These are phyloP conservation scores for Podarcis cretensis DNA, from an alignment of 2,113 vertebrate genomes.

Conservation along the genomic window DNA sequence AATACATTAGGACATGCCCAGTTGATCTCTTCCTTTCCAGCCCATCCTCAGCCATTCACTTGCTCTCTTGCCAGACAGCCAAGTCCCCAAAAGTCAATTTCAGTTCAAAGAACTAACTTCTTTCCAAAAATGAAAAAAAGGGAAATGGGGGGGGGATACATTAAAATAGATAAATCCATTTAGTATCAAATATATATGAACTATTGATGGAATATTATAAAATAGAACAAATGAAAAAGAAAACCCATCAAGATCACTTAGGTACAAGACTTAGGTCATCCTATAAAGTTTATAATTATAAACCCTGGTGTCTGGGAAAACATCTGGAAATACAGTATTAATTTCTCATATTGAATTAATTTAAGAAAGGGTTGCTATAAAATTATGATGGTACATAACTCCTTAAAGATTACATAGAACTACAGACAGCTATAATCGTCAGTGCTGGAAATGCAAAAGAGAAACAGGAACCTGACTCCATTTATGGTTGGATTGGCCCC, in stretches of 20 bases:
- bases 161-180: background rate
- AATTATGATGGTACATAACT: background rate
- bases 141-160: too few species aligned
- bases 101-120: background rate
- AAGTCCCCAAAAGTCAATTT: background rate
- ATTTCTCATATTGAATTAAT: conserved; percentile 1
- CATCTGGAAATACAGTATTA: background rate
- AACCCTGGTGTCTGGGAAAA: background rate
- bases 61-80: too few species aligned
- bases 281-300: background rate
- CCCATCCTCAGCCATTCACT: too few species aligned
- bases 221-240: background rate
- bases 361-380: background rate
- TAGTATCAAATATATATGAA: background rate
- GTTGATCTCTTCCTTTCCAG: too few species aligned
- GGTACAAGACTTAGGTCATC: background rate
- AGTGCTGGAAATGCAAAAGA: background rate
- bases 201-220: background rate
- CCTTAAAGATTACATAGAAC: background rate
- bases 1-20: too few species aligned
- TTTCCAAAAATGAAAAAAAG: background rate
- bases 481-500: background rate
- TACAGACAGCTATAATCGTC: background rate
- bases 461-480: background rate
- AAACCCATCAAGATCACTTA: background rate